These are phyloP conservation scores for Megaceryle alcyon DNA, from an alignment of 2,797 vertebrate species.

Conservation along the genomic window DNA sequence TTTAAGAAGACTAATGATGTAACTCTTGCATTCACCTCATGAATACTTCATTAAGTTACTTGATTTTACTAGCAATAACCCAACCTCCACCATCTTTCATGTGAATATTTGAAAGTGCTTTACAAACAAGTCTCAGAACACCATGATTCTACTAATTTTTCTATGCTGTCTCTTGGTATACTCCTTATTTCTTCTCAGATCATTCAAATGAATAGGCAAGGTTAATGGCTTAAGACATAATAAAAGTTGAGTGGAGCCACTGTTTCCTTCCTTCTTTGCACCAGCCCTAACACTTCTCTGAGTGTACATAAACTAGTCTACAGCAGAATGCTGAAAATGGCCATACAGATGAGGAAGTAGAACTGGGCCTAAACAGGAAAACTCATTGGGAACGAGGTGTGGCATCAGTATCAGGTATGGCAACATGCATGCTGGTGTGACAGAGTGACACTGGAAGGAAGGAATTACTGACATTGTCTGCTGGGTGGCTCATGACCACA, in stretches of 20 bases:
- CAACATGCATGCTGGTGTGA: background rate
- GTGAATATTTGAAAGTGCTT: background rate
- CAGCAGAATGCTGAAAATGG: background rate
- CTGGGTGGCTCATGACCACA: background rate
- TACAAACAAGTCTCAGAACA: background rate
- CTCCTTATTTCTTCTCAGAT: background rate
- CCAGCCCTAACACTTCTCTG: background rate
- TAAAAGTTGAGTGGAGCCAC: background rate
- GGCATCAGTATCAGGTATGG: background rate
- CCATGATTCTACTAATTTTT: background rate
- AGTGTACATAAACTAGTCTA: background rate
- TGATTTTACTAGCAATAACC: background rate
- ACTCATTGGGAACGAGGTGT: background rate
- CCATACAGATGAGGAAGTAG: background rate
- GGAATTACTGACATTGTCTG: rapidly evolving
- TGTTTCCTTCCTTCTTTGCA: background rate
- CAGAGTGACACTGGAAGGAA: background rate
- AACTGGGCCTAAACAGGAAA: background rate
- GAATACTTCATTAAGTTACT: background rate
- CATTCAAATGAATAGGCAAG: background rate
- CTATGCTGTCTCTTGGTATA: background rate
- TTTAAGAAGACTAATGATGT: background rate
- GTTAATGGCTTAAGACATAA: background rate
- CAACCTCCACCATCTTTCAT: background rate
- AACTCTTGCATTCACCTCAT: background rate